Evolutionary conservation across 2,113 vertebrate species (phyloP), one percentile per base, ranked within the genome.

Genomic region (Octodon degus): DNA sequence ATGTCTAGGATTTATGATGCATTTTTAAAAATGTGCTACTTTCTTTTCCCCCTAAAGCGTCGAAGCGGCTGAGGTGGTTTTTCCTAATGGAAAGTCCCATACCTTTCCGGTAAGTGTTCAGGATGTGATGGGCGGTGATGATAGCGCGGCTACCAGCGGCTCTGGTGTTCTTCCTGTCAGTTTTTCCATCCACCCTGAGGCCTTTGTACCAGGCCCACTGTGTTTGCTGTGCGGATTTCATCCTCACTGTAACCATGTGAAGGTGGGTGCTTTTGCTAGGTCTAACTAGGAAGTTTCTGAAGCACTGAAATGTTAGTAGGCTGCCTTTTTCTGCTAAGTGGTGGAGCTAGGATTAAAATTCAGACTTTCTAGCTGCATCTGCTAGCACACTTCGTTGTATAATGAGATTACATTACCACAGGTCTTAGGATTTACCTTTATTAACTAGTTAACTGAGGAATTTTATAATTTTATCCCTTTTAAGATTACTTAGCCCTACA

Each of bases 61-160:
- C 32, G 99, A 99, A 98, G 99, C 99, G 96, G 98, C 97, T 84
- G 99, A 99, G 91, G 99, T 99, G 13, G 98, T 99, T 97, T 99
- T 98, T 95, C 99, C 99, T 53, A 99, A 99, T 90, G 99, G 99
- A 62, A 99, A 98, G 98, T 99, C 97, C 88, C 98, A 97, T 97
- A 97, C 98, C 72, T 99, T 99, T 94, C 99, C 99, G 95, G 99
- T 99, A 98, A 98, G 99, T 98, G 94, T 88, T 93, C 81, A 43
- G 67, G 43, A 77, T 55, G 7, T 16, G 63, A 50, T 90, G 53
- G 50, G 14, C 65, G 58, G 24, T 34, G 13, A 30, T 10, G 20
- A 32, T 30, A 24, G 11, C 34, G 34, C 10, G 24, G 9, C 2
- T 77, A 2, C 5, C 47, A 11, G 43, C 89, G 14, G 13, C 40